Base-by-base conservation (phyloP, 2,797 vertebrate genomes). In the Acropternis orthonyx region DNA sequence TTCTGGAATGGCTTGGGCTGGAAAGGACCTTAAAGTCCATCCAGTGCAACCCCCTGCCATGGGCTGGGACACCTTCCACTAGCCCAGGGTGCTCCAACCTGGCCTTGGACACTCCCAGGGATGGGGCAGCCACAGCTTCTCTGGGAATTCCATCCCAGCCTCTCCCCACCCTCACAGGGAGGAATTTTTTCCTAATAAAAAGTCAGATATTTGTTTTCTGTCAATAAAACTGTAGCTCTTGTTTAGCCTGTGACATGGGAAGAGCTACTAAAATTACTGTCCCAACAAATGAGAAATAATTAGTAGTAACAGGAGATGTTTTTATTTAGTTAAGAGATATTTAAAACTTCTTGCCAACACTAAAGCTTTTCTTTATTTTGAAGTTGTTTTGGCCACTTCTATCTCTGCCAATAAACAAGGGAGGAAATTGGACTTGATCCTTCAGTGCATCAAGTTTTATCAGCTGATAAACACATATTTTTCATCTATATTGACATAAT, bases 141-240 rank as follows among this genome's bases (percentile, higher is more conserved):
- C 36, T 43, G 75, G 75, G 58, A 65, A 65, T 65, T 9, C 43
- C 23, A 49, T 3, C 22, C 26, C 7, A 63, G 30, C 32, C 5
- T 9, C 22, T 49, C n/a, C 0, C 5, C 2, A 1, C 14, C 6
- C 27, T 59, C 10, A 2, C 18, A 63, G 32, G 6, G 36, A 79
- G 12, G 55, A 56, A 10, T 23, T 15, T 34, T 34, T 56, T 16
- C 22, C 14, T 34, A 16, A 10, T 24, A 34, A 34, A 34, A 56
- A 24, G 32, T n/a, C 54, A 34, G 54, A 56, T 56, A 34, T 34
- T 34, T 23, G 32, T 34, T 56, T 55, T 34, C 54, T 55, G 8
- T 23, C 54, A 14, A 34, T n/a, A 55, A n/a, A 55, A 55, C 22
- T 9, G 13, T 13, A 55, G 54, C n/a, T 56, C 54, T 34, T 34